phyloP scores from a whole-genome alignment of 2,113 vertebrate species.

The Takifugu bimaculatus region DNA sequence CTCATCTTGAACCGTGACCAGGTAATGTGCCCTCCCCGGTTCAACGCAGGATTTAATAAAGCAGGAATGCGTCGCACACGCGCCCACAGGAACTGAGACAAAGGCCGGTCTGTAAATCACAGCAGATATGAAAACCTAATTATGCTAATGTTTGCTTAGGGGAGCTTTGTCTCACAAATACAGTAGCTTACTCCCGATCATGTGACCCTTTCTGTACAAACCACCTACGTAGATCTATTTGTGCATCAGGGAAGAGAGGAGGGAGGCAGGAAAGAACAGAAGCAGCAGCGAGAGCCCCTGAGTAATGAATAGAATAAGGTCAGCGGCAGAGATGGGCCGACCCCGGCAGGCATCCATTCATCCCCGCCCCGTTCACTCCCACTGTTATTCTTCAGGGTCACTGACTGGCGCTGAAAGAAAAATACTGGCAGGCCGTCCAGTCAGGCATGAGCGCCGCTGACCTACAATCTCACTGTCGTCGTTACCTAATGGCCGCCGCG shows the following conservation, averaged over 20 bases:
- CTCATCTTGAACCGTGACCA: constrained; percentile 19
- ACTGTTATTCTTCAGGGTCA: constrained; percentile 70
- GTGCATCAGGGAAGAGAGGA: constrained; percentile 1
- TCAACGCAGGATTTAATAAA: not conserved
- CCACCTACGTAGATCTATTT: no score
- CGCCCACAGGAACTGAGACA: no score
- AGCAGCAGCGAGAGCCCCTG: constrained; percentile 10
- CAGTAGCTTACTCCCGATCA: not conserved
- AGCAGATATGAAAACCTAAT: not conserved
- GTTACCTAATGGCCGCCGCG: constrained; percentile 53
- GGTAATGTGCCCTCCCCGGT: constrained; percentile 2
- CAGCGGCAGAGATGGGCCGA: constrained; percentile 26
- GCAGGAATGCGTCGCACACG: not conserved
- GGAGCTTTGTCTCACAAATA: not conserved
- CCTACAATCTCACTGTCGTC: constrained; percentile 66
- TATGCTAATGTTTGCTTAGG: not conserved
- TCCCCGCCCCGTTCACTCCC: constrained; percentile 34
- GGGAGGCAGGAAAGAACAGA: constrained; percentile 1
- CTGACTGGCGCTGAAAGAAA: constrained; percentile 54
- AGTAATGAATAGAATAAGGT: constrained; percentile 55
- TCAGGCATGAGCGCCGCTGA: constrained; percentile 64
- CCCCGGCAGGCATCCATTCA: constrained; percentile 50
- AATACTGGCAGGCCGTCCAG: constrained; percentile 60
- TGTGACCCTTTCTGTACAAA: no score
- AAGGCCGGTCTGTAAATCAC: not conserved